Evolutionary conservation across 2,113 vertebrate species (phyloP), one percentile per base, ranked within the genome.

Genomic region (Halcyon senegalensis): DNA sequence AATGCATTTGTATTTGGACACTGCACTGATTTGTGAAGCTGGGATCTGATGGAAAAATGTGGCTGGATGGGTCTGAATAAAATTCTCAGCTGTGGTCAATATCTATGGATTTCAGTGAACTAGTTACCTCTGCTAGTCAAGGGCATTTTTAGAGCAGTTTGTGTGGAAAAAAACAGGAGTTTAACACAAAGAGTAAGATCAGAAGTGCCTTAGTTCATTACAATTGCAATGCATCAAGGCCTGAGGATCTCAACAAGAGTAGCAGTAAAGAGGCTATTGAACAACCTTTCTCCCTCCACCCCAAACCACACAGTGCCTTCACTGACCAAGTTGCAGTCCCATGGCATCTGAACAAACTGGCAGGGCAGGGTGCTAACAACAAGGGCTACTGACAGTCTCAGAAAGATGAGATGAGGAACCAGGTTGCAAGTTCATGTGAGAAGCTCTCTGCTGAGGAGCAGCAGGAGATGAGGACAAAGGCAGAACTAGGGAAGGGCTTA

Each of bases 371-470:
- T 2, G 33, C 27, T 63, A 41, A 9, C 13, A 16, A 50, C 20
- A 33, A 72, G 15, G 24, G 50, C 58, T 70, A 16, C 51, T 58
- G 87, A 33, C 10, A 14, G 21, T 10, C 33, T 51, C 59, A 51
- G 46, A 33, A 50, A 10, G 21, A 11, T 37, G 63, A 37, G 14
- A 1, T 51, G 33, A 68, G 30, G 25, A 77, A 33, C 12, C 2
- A 17, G n/a, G 23, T 0, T 62, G 7, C n/a, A 80, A 43, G 6
- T 48, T 14, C 13, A 9, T 37, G 21, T 0, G 0, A 18, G 50
- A 64, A 10, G 4, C 60, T 2, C 12, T 3, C 2, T 1, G 1
- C 13, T 33, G 33, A 62, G 37, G 16, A 55, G 20, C 39, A 79
- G 30, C 31, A 55, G 46, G 28, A 88, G 19, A 24, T 31, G 67